These are phyloP conservation scores for Cuculus canorus DNA, from an alignment of 2,797 vertebrate genomes.

Conservation along the genomic window DNA sequence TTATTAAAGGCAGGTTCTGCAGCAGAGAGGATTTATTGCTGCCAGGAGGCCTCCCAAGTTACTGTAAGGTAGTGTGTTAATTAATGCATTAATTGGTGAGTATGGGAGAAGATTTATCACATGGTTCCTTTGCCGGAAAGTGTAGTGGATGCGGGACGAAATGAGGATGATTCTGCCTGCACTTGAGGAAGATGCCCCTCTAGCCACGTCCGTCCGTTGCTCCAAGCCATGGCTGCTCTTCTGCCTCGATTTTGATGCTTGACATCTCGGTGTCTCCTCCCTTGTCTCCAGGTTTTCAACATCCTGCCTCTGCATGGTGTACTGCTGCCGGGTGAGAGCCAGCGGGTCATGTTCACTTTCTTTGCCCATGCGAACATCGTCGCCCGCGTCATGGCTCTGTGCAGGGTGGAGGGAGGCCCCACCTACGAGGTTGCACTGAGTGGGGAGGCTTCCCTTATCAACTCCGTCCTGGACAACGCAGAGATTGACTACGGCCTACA, in stretches of 20 bases:
- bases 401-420: neutral
- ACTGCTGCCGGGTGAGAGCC: constrained; percentile 39
- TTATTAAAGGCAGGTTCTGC: neutral
- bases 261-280: rapidly evolving
- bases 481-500: constrained; percentile 83
- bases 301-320: constrained; percentile 81
- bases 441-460: constrained; percentile 80
- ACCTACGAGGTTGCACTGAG: neutral
- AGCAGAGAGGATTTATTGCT: neutral
- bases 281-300: constrained; percentile 84
- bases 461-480: constrained; percentile 77
- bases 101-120: neutral
- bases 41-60: neutral
- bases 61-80: neutral
- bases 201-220: neutral
- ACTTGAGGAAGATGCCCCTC: neutral
- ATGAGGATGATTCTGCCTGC: neutral
- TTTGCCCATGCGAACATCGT: too few relatives aligned
- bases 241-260: neutral
- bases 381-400: constrained; percentile 74
- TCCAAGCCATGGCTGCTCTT: neutral
- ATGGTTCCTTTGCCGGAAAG: neutral
- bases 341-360: too few relatives aligned
- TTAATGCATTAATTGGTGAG: neutral
- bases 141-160: neutral